Evolutionary conservation across 2,113 vertebrate species (phyloP).

Genomic region (Heliornis fulica): DNA sequence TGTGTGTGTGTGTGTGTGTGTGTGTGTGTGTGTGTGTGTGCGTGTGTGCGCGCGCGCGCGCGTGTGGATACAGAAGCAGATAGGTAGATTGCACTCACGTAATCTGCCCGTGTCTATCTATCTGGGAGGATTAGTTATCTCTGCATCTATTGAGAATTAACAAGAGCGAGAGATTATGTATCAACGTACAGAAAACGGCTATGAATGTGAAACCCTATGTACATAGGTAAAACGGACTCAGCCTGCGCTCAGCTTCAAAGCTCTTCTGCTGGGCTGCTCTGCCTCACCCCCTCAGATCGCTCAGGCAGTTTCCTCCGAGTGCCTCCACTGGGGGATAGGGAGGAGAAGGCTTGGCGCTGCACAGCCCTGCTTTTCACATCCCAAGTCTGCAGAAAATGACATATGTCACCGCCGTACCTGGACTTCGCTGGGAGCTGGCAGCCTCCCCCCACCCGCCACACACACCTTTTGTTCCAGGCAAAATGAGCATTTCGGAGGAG

Average conservation of each 20-base stretch:
- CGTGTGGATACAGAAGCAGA: background rate
- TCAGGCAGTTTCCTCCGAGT: background rate
- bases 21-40: no score
- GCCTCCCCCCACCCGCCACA: background rate
- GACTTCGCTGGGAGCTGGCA: background rate
- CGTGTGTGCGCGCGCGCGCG: no score
- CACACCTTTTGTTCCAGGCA: conserved; percentile 34
- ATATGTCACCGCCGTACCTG: background rate
- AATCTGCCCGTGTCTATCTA: conserved; percentile 40
- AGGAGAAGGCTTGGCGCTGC: background rate
- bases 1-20: no score
- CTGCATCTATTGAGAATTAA: conserved; percentile 60
- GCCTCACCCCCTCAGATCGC: background rate
- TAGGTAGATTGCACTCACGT: conserved; percentile 15
- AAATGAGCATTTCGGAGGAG: background rate
- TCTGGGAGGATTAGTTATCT: conserved; percentile 60
- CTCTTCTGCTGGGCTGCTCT: background rate
- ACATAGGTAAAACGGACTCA: conserved; percentile 35
- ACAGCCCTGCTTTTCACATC: background rate
- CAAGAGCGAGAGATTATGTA: conserved; percentile 52
- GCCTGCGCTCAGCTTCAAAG: conserved; percentile 25
- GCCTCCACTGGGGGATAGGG: background rate
- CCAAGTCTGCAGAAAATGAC: background rate
- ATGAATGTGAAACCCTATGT: conserved; percentile 44
- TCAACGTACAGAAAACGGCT: background rate